Evolutionary conservation across 2,888 invertebrate genomes (phyloP), one percentile per base, ranked within the genome.

Genomic region (Teleiodes luculella): DNA sequence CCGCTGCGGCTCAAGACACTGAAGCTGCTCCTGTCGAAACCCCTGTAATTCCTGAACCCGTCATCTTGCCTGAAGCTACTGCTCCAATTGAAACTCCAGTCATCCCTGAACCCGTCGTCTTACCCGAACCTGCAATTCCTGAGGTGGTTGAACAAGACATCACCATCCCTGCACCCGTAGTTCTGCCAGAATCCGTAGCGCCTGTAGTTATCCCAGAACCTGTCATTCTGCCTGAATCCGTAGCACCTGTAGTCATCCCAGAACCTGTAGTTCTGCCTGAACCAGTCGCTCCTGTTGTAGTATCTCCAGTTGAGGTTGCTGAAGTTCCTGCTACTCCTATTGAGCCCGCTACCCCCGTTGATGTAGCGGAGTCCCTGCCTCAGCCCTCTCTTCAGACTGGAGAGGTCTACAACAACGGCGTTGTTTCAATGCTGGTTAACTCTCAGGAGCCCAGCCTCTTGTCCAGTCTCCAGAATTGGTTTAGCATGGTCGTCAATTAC

Each of bases 401-500:
- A 8, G 81, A 83, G 46, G 36, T 85, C 11, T 85, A 65, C 67
- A 84, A 85, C 54, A 74, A 86, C 35, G 84, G 85, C 1, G 50
- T 64, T 1, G 84, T 83, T 1, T 77, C 79, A 47, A 74, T 85
- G 1, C 57, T 65, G 1, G 55, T 84, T 10, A 83, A 86, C 53
- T 64, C 65, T 1, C 62, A 78, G 53, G 77, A 81, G 1, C 52
- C 69, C 4, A 68, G 80, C 0, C 54, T 83, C n/a, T 10, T 82
- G 1, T 49, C 73, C 10, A 77, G 81, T 2, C 61, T 86, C 3
- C 76, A 79, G 57, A 70, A 72, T 20, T 87, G 87, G 87, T 71
- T 86, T 62, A 80, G 60, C 62, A 57, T 83, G 63, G 68, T 78
- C 13, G 16, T 87, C 30, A 83, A 80, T 68, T 86, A 84, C 68